Conservation (phyloP, 2,888 invertebrate genomes). For the Agrotis puta region DNA sequence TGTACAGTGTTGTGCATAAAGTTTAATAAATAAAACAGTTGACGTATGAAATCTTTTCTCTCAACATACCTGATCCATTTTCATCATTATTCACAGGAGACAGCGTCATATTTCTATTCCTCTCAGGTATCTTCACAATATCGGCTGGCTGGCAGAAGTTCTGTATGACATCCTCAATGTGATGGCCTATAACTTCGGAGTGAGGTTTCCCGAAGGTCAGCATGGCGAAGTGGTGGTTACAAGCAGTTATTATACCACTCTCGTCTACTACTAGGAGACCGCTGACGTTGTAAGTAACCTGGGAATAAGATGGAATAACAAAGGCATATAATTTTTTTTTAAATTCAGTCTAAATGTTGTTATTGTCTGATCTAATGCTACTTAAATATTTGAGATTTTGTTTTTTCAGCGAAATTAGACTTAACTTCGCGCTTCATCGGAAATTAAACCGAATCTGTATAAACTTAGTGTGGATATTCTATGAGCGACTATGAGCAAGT, state of each 20-base stretch:
- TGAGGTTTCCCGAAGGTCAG: slow-evolving; percentile 92
- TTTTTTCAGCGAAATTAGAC: no score
- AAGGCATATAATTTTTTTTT: no score
- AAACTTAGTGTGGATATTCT: background rate
- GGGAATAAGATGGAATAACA: slow-evolving; percentile 5
- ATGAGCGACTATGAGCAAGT: no score
- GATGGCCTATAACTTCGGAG: slow-evolving; percentile 90
- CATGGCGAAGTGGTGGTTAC: slow-evolving; percentile 93
- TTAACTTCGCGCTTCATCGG: no score
- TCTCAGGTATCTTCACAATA: slow-evolving; percentile 82
- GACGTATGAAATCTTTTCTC: no score
- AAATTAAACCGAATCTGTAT: no score
- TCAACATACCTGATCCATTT: slow-evolving; percentile 80
- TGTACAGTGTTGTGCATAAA: no score
- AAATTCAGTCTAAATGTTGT: no score
- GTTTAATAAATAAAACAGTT: no score
- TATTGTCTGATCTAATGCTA: no score
- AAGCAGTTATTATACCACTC: slow-evolving; percentile 92
- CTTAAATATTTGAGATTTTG: no score
- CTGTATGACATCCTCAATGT: slow-evolving; percentile 91
- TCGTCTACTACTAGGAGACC: slow-evolving; percentile 92
- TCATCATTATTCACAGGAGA: slow-evolving; percentile 90
- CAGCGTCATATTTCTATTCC: slow-evolving; percentile 89
- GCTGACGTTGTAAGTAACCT: slow-evolving; percentile 92
- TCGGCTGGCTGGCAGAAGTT: slow-evolving; percentile 92